Base-by-base conservation (phyloP, 2,113 vertebrate species). In the Struthio camelus region DNA sequence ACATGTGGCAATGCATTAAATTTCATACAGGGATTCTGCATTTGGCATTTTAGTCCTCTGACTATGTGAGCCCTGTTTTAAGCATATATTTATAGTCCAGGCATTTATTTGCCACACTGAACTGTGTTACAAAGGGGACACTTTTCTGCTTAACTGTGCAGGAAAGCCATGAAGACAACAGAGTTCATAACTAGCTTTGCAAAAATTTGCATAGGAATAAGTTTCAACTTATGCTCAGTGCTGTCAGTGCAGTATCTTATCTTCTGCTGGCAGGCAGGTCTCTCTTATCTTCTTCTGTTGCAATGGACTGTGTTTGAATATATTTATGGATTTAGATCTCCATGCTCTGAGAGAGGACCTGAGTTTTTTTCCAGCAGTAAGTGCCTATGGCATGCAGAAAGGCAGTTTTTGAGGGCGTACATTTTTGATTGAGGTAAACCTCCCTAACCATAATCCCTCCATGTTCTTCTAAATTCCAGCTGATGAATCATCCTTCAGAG, bases 401-500 rank as follows among this genome's bases (percentile, higher is more conserved):
- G 40, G 59, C 78, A 67, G 0, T 91, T 77, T 61, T 81, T 77
- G 75, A 62, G 84, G 59, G 67, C 64, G 80, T 67, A 83, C 25
- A 3, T 71, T 95, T 95, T 85, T 93, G 81, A 91, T 85, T 91
- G 81, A 94, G 64, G 67, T 80, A 59, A 92, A 87, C 40, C 44
- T 94, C 54, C 76, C 22, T 82, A 91, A 81, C 62, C 27, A 87
- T 89, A 92, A 80, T 90, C 87, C 85, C 92, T 62, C 91, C 64
- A 34, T 87, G 80, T 93, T 97, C 94, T 87, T 93, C 93, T 96
- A 96, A 96, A 95, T 95, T 97, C 64, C 61, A 51, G 76, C 27
- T 96, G 94, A 94, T 95, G 84, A 91, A 75, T 96, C 71, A 94
- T 85, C 82, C 90, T 77, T n/a, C 53, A 46, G 30, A 89, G 64